Evolutionary conservation across 2,888 invertebrate species (phyloP), one percentile per base, ranked within the genome.

Genomic region (Abscondita cerata): DNA sequence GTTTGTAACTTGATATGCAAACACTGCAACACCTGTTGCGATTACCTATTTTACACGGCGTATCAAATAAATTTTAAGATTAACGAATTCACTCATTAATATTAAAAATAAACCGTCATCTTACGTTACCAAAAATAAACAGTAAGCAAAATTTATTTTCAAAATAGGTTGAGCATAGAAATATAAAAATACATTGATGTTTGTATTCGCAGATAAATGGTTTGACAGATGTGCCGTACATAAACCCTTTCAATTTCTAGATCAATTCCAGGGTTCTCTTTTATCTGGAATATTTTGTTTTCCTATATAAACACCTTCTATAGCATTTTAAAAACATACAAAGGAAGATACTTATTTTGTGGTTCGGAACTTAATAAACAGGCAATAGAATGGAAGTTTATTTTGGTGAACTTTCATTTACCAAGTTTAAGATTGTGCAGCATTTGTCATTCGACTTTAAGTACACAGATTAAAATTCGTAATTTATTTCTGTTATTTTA

Each of bases 231-330:
- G 62, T 57, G 48, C 57, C 18, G 46, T 52, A 47, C 52, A 40
- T 40, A 47, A 62, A 62, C 62, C 62, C 62, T 62, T 62, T 52
- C 48, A 62, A 44, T 54, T 62, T 62, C 50, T 54, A 62, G 62
- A 58, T 62, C 58, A 58, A 58, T 46, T 59, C 52, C 38, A 31
- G n/a, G 60, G 50, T 20, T 25, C n/a, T 58, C 62, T 47, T 51
- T 59, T 59, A 59, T 60, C 54, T 59, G 50, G 38, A 50, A 44
- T 63, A 59, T 55, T 59, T 62, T 63, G 52, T 44, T 63, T 63
- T 63, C 63, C 59, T 59, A 63, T 54, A 59, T 59, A 63, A 63
- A 63, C 63, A 59, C 63, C 59, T 63, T 34, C 31, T 36, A 11
- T 40, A 53, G 16, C 59, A 46, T 47, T 59, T 44, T 59, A 31